Percentiles rank a stretch among this genome's conserved stretches.
These are phyloP conservation scores for Coracias cyanogaster DNA, from an alignment of 2,797 vertebrate species.

Conservation along the genomic window DNA sequence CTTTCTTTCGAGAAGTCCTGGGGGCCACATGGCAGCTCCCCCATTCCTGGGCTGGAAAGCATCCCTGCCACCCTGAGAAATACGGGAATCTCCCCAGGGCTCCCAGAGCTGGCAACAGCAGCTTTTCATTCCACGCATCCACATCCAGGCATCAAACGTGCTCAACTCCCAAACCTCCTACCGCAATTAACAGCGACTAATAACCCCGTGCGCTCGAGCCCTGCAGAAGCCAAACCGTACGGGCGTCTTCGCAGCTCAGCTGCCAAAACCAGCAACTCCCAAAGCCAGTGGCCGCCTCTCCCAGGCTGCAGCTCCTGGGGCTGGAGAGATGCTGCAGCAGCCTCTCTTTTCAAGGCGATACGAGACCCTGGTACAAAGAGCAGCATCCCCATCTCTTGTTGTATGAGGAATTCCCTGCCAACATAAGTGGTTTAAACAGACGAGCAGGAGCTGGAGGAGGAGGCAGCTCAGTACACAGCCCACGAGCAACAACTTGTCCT, in stretches of 20 bases:
- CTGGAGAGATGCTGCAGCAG: not conserved
- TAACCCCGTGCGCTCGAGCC: not conserved
- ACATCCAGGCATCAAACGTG: not conserved
- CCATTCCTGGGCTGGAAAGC: fast-evolving
- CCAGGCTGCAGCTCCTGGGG: not conserved
- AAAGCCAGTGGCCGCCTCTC: not conserved
- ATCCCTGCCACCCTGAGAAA: not conserved
- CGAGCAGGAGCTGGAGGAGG: not conserved
- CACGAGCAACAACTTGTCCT: fast-evolving
- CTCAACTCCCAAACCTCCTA: not conserved
- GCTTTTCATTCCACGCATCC: not conserved
- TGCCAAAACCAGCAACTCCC: not conserved
- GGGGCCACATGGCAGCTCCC: fast-evolving
- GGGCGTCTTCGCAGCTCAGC: not conserved
- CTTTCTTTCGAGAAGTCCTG: not conserved
- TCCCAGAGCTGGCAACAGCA: not conserved
- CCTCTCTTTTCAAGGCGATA: fast-evolving
- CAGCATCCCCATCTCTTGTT: not conserved
- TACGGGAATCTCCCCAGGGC: not conserved
- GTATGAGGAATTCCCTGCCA: fast-evolving
- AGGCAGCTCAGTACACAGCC: not conserved
- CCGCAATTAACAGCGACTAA: not conserved
- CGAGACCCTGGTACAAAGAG: not conserved
- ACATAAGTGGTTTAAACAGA: fast-evolving
- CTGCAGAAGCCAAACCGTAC: fast-evolving